Percentiles rank a stretch among this genome's conserved stretches.
phyloP scores from a whole-genome alignment of 1,140 invertebrate species.

The Andrena cerasifolii region DNA sequence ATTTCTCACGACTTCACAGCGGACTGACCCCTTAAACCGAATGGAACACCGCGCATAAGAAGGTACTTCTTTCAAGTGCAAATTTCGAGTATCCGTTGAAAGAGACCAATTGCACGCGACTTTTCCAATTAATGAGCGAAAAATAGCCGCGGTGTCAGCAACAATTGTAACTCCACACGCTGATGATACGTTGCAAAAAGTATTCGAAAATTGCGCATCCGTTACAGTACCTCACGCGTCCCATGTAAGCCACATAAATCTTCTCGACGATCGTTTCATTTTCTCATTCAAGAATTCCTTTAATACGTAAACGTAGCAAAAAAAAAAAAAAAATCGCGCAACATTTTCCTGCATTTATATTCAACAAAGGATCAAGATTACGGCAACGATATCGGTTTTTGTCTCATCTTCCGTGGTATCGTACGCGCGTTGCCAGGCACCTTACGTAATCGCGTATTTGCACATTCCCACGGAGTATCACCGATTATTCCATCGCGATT shows the following conservation, averaged over 20 bases:
- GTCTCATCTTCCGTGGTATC: background rate
- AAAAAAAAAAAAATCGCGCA: background rate
- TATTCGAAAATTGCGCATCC: slow-evolving; percentile 23
- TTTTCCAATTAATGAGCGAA: background rate
- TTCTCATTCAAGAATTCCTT: background rate
- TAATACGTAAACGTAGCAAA: background rate
- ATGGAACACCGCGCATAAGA: background rate
- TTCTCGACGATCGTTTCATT: background rate
- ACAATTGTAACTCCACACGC: background rate
- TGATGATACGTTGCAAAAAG: background rate
- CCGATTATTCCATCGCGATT: background rate
- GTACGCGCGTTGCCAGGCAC: no score
- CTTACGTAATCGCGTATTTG: slow-evolving; percentile 28
- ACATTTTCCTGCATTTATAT: background rate
- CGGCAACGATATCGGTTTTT: background rate
- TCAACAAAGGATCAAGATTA: background rate
- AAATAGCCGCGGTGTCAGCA: background rate
- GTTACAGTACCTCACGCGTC: background rate
- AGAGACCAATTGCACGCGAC: background rate
- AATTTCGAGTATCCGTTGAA: background rate
- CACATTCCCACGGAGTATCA: background rate
- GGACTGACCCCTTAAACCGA: no score
- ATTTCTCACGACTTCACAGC: no score
- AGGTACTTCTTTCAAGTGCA: background rate
- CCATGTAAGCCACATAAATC: slow-evolving; percentile 2